Percentiles rank a stretch among this genome's conserved stretches.
phyloP scores from a whole-genome alignment of 2,888 invertebrate genomes.

The Slavum lentiscoides region DNA sequence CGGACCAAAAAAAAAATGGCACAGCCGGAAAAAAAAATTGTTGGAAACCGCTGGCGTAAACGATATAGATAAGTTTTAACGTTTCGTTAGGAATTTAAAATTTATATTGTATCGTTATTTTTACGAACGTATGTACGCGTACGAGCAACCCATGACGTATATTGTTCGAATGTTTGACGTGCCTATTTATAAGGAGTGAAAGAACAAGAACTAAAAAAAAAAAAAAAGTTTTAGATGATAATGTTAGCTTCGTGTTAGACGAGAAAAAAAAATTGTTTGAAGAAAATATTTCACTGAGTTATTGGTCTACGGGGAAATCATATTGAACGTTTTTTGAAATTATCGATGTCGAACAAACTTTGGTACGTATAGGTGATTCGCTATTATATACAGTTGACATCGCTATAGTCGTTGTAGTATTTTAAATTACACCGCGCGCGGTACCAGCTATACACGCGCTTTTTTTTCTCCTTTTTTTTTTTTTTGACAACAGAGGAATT shows the following conservation, averaged over 20 bases:
- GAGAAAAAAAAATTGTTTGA: background rate
- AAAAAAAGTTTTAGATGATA: background rate
- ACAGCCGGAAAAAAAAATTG: too few species aligned
- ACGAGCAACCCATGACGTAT: too few species aligned
- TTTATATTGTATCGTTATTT: too few species aligned
- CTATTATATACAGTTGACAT: background rate
- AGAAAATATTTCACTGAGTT: background rate
- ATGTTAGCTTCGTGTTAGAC: background rate
- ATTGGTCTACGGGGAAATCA: constrained; percentile 17
- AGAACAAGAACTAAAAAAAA: background rate
- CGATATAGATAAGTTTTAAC: too few species aligned
- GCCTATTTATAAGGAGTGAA: too few species aligned
- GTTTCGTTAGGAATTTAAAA: too few species aligned
- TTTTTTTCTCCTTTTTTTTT: background rate
- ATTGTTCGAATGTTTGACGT: too few species aligned
- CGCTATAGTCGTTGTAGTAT: background rate
- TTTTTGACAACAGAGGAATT: background rate
- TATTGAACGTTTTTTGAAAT: constrained; percentile 23
- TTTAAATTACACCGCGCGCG: background rate
- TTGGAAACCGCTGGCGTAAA: too few species aligned
- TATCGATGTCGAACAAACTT: constrained; percentile 6
- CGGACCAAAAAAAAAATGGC: too few species aligned
- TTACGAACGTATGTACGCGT: too few species aligned
- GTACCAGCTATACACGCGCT: background rate
- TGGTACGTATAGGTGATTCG: background rate